These are phyloP conservation scores for Muscicapa comitata DNA, from an alignment of 2,797 vertebrate genomes.

Conservation along the genomic window DNA sequence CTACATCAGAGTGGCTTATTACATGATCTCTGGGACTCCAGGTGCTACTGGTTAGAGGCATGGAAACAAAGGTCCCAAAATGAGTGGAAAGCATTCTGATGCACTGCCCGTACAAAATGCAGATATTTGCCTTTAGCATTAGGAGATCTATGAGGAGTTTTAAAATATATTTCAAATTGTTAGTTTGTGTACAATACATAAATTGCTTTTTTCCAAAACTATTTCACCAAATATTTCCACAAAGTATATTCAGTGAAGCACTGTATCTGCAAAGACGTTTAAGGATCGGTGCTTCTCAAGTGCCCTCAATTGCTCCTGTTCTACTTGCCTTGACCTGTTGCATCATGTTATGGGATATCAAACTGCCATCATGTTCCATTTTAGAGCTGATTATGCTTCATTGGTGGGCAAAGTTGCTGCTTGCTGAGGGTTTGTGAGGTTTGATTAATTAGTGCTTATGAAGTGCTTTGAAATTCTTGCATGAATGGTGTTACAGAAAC, in stretches of 20 bases:
- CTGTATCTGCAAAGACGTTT: not conserved
- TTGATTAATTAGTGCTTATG: constrained; percentile 63
- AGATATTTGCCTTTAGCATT: not conserved
- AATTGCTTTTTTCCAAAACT: not conserved
- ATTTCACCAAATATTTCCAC: not conserved
- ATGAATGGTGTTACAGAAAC: constrained; percentile 47
- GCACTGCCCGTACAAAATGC: not conserved
- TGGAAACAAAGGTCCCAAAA: not conserved
- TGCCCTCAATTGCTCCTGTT: constrained; percentile 47
- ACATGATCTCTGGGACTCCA: not conserved
- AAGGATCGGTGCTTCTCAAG: not conserved
- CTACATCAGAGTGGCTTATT: not conserved
- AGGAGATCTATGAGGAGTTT: not conserved
- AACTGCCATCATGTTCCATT: constrained; percentile 49
- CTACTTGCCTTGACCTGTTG: constrained; percentile 52
- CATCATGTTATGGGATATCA: not conserved
- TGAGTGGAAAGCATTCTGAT: not conserved
- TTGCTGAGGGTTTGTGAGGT: constrained; percentile 33
- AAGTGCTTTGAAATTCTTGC: constrained; percentile 61
- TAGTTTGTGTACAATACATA: not conserved
- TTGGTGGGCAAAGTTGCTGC: constrained; percentile 54
- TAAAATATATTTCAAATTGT: not conserved
- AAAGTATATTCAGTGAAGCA: not conserved
- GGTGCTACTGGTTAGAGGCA: not conserved
- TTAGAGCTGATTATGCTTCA: not conserved